phyloP scores from a whole-genome alignment of 2,888 invertebrate species.

The Achlya flavicornis region DNA sequence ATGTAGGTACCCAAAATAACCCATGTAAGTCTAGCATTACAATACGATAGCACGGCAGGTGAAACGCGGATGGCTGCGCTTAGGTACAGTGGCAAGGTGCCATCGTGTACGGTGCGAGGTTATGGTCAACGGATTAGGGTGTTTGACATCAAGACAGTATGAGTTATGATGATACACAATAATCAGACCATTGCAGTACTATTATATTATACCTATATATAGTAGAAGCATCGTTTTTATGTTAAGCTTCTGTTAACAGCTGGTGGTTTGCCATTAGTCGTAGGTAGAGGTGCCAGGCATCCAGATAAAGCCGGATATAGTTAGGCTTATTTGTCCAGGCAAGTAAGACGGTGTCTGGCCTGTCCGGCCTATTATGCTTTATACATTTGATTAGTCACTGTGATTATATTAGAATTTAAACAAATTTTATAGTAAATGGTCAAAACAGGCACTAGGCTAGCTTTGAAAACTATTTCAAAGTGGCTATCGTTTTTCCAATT shows the following conservation, averaged over 20 bases:
- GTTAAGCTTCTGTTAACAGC: background rate
- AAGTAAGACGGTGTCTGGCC: too few relatives aligned
- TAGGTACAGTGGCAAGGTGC: constrained; percentile 52
- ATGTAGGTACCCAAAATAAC: constrained; percentile 70
- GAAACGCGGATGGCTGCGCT: constrained; percentile 52
- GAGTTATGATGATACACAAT: constrained; percentile 10
- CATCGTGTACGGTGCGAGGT: constrained; percentile 45
- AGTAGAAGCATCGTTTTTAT: background rate
- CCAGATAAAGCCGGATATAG: too few relatives aligned
- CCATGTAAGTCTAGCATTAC: constrained; percentile 39
- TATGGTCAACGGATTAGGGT: constrained; percentile 49
- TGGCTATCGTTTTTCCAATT: background rate
- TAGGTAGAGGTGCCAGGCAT: too few relatives aligned
- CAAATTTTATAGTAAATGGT: too few relatives aligned
- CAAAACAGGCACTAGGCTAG: too few relatives aligned
- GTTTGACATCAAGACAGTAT: constrained; percentile 17
- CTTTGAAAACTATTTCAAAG: background rate
- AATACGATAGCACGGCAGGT: constrained; percentile 58
- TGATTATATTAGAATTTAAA: too few relatives aligned
- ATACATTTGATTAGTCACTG: too few relatives aligned
- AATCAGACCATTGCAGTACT: background rate
- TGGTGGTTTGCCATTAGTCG: too few relatives aligned
- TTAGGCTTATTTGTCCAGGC: too few relatives aligned
- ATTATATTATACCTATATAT: background rate
- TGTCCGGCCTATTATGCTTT: too few relatives aligned